phyloP scores from a whole-genome alignment of 2,888 invertebrate genomes.

The Drosophila dives region DNA sequence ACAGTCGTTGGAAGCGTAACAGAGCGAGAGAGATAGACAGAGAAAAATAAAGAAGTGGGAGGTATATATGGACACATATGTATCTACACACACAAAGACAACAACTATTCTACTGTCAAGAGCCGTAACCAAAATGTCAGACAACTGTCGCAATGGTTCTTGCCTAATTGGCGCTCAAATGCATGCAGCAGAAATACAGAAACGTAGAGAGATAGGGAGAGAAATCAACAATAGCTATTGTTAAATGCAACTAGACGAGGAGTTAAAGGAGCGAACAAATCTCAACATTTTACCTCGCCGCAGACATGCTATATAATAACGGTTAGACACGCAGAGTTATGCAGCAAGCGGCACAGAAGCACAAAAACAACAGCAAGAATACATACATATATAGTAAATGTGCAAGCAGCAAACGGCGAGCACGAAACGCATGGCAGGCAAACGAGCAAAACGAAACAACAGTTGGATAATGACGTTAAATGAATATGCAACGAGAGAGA shows the following conservation, averaged over 20 bases:
- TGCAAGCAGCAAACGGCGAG: constrained; percentile 28
- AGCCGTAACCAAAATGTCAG: constrained; percentile 61
- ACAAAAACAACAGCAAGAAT: constrained; percentile 1
- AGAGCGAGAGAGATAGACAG: constrained; percentile 5
- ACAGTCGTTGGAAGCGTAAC: constrained; percentile 29
- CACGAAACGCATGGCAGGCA: constrained; percentile 26
- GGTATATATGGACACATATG: constrained; percentile 17
- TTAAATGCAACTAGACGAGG: constrained; percentile 32
- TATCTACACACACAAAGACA: constrained; percentile 5
- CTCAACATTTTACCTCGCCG: constrained; percentile 25
- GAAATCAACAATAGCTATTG: constrained; percentile 4
- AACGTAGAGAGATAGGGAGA: constrained; percentile 1
- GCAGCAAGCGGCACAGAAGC: constrained; percentile 10
- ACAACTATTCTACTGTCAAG: constrained; percentile 34
- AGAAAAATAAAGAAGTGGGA: neutral
- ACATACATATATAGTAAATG: constrained; percentile 27
- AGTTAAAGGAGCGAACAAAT: constrained; percentile 35
- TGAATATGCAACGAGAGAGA: constrained; percentile 23
- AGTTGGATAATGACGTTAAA: constrained; percentile 65
- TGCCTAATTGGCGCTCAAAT: constrained; percentile 65
- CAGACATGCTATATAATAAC: constrained; percentile 52
- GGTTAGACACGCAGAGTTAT: constrained; percentile 55
- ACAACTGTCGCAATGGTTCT: constrained; percentile 58
- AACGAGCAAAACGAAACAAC: constrained; percentile 48
- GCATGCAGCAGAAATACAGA: constrained; percentile 45